A percentile compares a stretch with the other conserved stretches of the same genome.
Conservation (phyloP, 2,888 invertebrate genomes). For the Exephanes ischioxanthus region DNA sequence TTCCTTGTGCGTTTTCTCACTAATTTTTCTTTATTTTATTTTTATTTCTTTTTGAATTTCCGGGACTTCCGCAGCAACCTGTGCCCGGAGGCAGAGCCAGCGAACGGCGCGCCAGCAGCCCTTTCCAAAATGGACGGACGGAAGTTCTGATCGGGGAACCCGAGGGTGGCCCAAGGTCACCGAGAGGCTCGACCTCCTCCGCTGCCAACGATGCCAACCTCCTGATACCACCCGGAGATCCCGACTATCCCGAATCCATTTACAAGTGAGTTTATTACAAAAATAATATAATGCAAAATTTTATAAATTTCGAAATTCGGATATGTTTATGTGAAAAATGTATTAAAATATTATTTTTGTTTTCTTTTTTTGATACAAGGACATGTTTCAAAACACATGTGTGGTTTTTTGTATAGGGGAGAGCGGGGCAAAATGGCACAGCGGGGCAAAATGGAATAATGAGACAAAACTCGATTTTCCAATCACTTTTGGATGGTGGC, state of each 20-base stretch:
- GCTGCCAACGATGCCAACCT: conserved; percentile 81
- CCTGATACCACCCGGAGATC: conserved; percentile 78
- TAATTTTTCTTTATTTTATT: neutral
- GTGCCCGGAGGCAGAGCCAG: conserved; percentile 80
- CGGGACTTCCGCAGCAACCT: conserved; percentile 72
- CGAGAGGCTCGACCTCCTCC: conserved; percentile 83
- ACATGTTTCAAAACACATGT: too few species aligned
- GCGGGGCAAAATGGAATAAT: too few species aligned
- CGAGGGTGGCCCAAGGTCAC: conserved; percentile 84
- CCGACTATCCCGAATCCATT: conserved; percentile 81
- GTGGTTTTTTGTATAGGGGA: too few species aligned
- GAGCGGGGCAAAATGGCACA: too few species aligned
- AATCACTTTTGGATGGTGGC: too few species aligned
- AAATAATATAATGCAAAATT: neutral
- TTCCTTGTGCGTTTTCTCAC: neutral
- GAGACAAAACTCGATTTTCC: too few species aligned
- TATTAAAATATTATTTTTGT: too few species aligned
- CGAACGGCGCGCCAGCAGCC: conserved; percentile 86
- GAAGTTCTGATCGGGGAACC: conserved; percentile 90
- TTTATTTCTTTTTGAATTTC: conserved; percentile 13
- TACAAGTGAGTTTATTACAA: conserved; percentile 76
- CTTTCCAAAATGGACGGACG: conserved; percentile 90
- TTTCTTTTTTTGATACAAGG: too few species aligned
- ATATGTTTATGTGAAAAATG: too few species aligned
- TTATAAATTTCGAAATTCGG: neutral